Conservation (phyloP, 2,797 vertebrate species). For the Danio tinwini region DNA sequence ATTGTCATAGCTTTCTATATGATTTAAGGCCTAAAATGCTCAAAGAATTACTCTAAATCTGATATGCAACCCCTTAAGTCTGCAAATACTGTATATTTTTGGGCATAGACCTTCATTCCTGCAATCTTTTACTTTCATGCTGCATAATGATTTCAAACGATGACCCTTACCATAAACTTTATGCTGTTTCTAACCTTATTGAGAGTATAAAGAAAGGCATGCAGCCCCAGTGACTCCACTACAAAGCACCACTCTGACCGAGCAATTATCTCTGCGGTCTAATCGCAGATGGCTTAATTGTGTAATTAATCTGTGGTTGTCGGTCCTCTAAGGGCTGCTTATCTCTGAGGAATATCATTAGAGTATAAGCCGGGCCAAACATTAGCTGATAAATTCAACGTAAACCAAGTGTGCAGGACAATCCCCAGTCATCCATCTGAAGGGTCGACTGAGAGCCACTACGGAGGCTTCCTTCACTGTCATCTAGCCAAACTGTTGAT, state of each 20-base stretch:
- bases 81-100: too few relatives aligned
- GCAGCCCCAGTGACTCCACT: conserved; percentile 15
- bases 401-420: conserved; percentile 28
- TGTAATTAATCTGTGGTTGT: conserved; percentile 52
- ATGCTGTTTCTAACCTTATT: conserved; percentile 9
- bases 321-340: conserved; percentile 30
- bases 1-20: too few relatives aligned
- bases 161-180: conserved; percentile 15
- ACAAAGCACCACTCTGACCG: conserved; percentile 26
- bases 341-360: conserved; percentile 41
- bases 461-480: background rate
- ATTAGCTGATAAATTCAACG: conserved; percentile 40
- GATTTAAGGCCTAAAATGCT: too few relatives aligned
- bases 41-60: too few relatives aligned
- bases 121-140: conserved; percentile 1
- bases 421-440: conserved; percentile 25
- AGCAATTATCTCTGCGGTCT: conserved; percentile 48
- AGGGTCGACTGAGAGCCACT: background rate
- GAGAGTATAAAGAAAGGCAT: background rate
- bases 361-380: conserved; percentile 36
- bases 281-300: conserved; percentile 46
- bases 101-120: background rate
- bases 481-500: background rate
- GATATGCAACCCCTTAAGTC: too few relatives aligned
- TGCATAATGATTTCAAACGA: conserved; percentile 18